phyloP scores from a whole-genome alignment of 2,888 invertebrate species.

The Trissolcus brochymenae region DNA sequence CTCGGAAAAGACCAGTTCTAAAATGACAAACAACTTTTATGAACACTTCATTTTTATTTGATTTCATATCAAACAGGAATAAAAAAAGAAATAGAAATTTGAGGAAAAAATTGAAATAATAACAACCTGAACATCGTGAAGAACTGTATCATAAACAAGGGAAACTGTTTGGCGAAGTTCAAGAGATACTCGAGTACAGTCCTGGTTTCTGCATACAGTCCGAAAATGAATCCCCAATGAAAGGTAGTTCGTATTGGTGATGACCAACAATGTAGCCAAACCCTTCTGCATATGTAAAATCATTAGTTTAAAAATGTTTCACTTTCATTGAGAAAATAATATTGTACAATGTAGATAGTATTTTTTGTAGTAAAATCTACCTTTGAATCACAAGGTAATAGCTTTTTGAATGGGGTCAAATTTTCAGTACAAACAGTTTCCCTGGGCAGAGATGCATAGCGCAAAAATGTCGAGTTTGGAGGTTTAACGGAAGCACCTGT shows the following conservation, averaged over 20 bases:
- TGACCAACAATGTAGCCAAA: constrained; percentile 90
- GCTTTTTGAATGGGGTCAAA: constrained; percentile 98
- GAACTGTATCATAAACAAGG: constrained; percentile 88
- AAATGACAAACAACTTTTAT: background rate
- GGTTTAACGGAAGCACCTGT: constrained; percentile 79
- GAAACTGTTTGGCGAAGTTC: constrained; percentile 92
- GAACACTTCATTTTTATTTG: background rate
- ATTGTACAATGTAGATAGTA: no score
- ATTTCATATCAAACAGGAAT: background rate
- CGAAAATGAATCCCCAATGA: constrained; percentile 91
- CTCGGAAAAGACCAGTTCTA: constrained; percentile 91
- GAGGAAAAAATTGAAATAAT: constrained; percentile 11
- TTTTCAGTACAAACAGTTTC: constrained; percentile 99
- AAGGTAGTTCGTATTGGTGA: constrained; percentile 90
- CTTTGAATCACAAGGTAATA: constrained; percentile 95
- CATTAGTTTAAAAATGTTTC: no score
- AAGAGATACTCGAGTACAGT: constrained; percentile 81
- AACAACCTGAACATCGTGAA: constrained; percentile 66
- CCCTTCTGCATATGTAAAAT: constrained; percentile 80
- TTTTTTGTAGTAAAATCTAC: constrained; percentile 69
- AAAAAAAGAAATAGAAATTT: background rate
- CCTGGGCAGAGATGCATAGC: constrained; percentile 94
- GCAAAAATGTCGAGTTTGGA: constrained; percentile 78
- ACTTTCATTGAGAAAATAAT: background rate
- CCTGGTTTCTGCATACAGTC: constrained; percentile 83